A percentile compares a stretch with the other conserved stretches of the same genome.
Conservation (phyloP, 2,888 invertebrate species). For the Syrista parreyssii region DNA sequence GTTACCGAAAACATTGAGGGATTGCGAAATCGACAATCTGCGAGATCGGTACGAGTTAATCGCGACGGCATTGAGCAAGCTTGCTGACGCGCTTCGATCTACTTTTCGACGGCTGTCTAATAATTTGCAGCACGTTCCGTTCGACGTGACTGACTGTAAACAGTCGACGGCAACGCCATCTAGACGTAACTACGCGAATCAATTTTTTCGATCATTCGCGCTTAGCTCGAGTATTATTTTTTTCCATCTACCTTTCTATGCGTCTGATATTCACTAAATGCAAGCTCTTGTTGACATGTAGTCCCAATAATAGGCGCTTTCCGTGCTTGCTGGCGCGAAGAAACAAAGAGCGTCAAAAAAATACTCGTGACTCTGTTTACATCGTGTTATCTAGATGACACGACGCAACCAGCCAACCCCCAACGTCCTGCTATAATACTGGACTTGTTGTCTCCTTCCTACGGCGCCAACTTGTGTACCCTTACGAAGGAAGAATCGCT, state of each 20-base stretch:
- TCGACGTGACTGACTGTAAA: not conserved
- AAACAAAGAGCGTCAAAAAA: not conserved
- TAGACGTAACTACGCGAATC: not conserved
- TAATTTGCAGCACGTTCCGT: not conserved
- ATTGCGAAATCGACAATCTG: not conserved
- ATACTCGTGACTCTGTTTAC: slow-evolving; percentile 9
- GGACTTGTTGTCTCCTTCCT: not conserved
- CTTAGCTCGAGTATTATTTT: not conserved
- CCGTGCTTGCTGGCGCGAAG: too few species aligned
- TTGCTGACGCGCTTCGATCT: not conserved
- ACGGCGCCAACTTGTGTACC: not conserved
- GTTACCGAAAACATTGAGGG: not conserved
- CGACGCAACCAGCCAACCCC: slow-evolving; percentile 7
- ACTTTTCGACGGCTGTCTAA: not conserved
- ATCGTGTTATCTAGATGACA: slow-evolving; percentile 12
- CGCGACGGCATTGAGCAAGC: not conserved
- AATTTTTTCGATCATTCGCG: not conserved
- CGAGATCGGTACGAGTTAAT: not conserved
- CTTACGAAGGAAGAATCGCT: not conserved
- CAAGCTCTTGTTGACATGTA: too few species aligned
- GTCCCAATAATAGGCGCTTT: too few species aligned
- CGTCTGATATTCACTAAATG: not conserved
- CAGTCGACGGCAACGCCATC: not conserved
- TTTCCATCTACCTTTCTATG: not conserved
- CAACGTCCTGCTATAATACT: not conserved